Evolutionary conservation across 2,113 vertebrate genomes (phyloP), one percentile per base, ranked within the genome.

Genomic region (Poeciliopsis occidentalis): DNA sequence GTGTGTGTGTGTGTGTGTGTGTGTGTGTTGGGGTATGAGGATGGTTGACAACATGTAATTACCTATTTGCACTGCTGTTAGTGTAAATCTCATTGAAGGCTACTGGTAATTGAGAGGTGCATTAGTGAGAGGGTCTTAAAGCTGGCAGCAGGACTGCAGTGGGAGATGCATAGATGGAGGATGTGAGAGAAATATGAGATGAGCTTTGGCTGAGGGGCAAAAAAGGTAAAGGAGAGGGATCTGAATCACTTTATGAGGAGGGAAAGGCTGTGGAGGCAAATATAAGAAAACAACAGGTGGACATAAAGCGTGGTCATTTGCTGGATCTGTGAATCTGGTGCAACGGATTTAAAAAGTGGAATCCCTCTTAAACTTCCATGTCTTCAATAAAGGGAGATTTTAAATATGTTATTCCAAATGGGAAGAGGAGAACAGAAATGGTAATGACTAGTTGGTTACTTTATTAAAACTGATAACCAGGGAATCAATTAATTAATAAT

Each of bases 21-120:
- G 12, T 12, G 41, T 12, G 17, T 4, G 32, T 24, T 7, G 24
- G 8, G 51, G 24, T 22, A n/a, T 24, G 19, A 22, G 24, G 2
- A 2, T 57, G 71, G 84, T 47, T 76, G 88, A 89, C 87, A 91
- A 92, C 90, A 90, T 93, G 88, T 92, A 92, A 92, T 92, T 90
- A 93, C 86, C 91, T 89, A 92, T 92, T 90, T 89, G 91, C 84
- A 85, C 82, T 78, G 85, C 82, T 85, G 89, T 92, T 81, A 91
- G 88, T 88, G 89, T 85, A 87, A 87, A 83, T 82, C 88, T 93
- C 88, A 83, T 89, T 64, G 73, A 89, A 84, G 73, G 82, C 87
- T 91, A 29, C 29, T 29, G 29, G 29, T 29, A 92, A 92, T 92
- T 92, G 89, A 90, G 88, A 85, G 76, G 79, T 84, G 89, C 91